Conservation (phyloP, 2,113 vertebrate species). For the Heptranchias perlo region DNA sequence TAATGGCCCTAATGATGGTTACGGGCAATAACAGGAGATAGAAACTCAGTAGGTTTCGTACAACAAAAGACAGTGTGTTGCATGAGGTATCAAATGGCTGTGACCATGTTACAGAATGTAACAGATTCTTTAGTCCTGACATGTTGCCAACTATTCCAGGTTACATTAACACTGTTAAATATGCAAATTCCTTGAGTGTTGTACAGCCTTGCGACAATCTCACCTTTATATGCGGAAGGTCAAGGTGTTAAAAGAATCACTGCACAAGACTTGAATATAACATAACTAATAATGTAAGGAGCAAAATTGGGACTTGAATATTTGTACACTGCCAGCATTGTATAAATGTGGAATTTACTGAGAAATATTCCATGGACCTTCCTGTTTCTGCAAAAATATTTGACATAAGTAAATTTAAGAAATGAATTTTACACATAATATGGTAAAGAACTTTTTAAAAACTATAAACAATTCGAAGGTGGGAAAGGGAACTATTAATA, state of each 20-base stretch:
- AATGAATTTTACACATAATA: no score
- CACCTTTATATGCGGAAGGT: no score
- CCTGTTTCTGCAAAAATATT: no score
- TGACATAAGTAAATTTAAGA: no score
- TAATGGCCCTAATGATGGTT: background rate
- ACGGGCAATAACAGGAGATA: background rate
- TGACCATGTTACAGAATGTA: background rate
- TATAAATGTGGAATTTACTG: no score
- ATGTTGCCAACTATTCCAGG: background rate
- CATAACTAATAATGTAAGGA: no score
- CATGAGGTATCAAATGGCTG: background rate
- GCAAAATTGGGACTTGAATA: no score
- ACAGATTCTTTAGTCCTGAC: background rate
- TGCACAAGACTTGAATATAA: background rate
- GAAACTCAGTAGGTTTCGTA: background rate
- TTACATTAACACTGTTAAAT: background rate
- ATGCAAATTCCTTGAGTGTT: background rate
- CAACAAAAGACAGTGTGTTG: background rate
- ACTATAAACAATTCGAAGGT: no score
- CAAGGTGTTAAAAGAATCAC: background rate
- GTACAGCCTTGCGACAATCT: background rate
- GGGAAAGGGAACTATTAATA: no score
- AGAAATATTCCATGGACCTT: no score
- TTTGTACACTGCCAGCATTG: no score
- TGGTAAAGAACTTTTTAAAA: no score